Base-by-base conservation (phyloP, 2,113 vertebrate species). In the Onychorhynchus coronatus region DNA sequence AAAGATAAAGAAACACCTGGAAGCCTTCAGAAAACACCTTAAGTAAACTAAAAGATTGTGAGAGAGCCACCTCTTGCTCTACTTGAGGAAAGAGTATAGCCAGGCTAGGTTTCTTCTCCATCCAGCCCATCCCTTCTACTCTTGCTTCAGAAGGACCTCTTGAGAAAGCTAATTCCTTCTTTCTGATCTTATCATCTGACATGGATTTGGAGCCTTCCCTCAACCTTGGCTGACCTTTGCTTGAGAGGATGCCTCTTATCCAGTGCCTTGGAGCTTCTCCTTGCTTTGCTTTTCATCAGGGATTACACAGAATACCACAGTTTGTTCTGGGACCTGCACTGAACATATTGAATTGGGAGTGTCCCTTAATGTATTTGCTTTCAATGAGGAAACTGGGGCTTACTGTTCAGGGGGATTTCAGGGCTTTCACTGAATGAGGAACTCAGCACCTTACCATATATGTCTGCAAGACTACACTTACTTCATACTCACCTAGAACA, bases 111-210 rank as follows among this genome's bases (percentile, higher is more conserved):
- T 93, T 91, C 79, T 89, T 16, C 19, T 25, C 12, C 4, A 61
- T 76, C 19, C 31, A 78, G 31, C 16, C 35, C 49, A 65, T 65
- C 24, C 12, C 22, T 82, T 66, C 56, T 30, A 58, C 39, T 61
- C 55, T 83, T 62, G n/a, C 20, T 92, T 95, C 53, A 83, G 84
- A 88, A 87, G 27, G 24, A 79, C 13, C 22, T 79, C 39, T 76
- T 65, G 31, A 75, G n/a, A 63, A 88, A 86, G 8, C 2, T 19
- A 56, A 68, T 83, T 80, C 42, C 42, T 88, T 93, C 33, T 35
- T 94, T 89, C 52, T 6, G 67, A 6, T 74, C 37, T 67, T 84
- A 47, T 55, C 62, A 72, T 21, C 55, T 89, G 55, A 23, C 42
- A 83, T 46, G 30, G 67, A 86, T 77, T 20, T 91, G 59, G 18